Percentiles rank a stretch among this genome's conserved stretches.
phyloP scores from a whole-genome alignment of 2,797 vertebrate species.

The Linurgus olivaceus region DNA sequence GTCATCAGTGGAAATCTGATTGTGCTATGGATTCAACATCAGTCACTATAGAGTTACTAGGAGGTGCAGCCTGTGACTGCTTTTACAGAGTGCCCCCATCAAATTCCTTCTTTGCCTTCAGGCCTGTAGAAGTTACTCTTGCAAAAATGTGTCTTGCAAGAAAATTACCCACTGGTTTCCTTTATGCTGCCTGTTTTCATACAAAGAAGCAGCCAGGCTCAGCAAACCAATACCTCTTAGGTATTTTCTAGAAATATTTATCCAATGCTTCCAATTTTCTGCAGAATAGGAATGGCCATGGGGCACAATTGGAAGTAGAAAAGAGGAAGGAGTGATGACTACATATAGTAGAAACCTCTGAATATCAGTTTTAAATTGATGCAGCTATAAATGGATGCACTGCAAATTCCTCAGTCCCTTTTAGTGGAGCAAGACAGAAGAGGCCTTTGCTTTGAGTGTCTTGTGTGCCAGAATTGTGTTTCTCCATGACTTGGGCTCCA shows the following conservation, averaged over 20 bases:
- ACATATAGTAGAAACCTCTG: neutral
- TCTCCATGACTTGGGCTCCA: neutral
- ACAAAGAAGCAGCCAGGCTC: neutral
- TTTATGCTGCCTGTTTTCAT: neutral
- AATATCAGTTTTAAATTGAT: neutral
- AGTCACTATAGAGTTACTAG: neutral
- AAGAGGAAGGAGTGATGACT: neutral
- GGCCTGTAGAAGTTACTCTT: neutral
- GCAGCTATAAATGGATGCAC: neutral
- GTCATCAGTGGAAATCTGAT: neutral
- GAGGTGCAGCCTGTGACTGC: neutral
- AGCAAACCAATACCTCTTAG: neutral
- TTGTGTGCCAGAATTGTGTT: neutral
- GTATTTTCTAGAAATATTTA: neutral
- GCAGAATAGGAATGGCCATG: neutral
- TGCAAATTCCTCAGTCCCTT: neutral
- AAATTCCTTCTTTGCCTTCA: neutral
- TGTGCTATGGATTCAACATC: neutral
- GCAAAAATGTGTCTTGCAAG: neutral
- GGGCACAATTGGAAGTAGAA: neutral
- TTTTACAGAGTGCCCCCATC: neutral
- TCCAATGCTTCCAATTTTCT: neutral
- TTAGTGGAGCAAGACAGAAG: neutral
- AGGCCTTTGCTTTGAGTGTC: neutral
- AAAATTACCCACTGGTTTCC: neutral